Evolutionary conservation across 2,888 invertebrate species (phyloP).

Genomic region (Cephus runcator): DNA sequence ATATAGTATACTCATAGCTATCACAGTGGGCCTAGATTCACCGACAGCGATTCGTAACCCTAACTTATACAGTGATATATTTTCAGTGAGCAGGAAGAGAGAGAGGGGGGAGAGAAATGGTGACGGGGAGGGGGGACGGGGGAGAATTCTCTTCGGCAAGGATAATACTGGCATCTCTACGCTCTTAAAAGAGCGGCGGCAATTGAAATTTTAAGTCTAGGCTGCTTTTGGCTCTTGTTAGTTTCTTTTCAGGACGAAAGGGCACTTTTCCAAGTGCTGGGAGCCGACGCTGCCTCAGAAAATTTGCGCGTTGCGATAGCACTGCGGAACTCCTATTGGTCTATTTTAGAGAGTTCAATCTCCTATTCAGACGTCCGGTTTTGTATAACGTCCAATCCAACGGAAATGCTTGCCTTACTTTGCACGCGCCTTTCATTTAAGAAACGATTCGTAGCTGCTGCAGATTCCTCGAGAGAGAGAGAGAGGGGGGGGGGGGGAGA

Average conservation of each 20-base stretch:
- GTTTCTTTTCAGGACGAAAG: constrained; percentile 5
- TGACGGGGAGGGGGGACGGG: not conserved
- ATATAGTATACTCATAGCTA: too few species aligned
- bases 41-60: too few species aligned
- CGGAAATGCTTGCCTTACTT: not conserved
- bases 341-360: not conserved
- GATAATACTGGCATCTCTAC: constrained; percentile 10
- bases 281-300: not conserved
- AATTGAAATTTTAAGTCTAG: constrained; percentile 23
- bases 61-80: not conserved
- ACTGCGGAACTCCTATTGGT: constrained; percentile 1
- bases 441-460: not conserved
- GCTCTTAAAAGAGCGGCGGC: constrained; percentile 17
- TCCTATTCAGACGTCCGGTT: constrained; percentile 4
- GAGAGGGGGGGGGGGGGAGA: too few species aligned
- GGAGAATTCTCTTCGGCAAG: constrained; percentile 6
- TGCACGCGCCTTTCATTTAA: not conserved
- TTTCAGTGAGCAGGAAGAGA: not conserved
- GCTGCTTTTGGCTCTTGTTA: constrained; percentile 10
- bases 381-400: not conserved
- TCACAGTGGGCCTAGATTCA: too few species aligned
- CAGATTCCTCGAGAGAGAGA: too few species aligned
- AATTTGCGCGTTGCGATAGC: not conserved
- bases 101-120: too few species aligned
- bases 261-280: constrained; percentile 8